Percentiles rank a stretch among this genome's conserved stretches.
Conservation (phyloP, 2,888 invertebrate genomes). For the Dastarcus helophoroides region DNA sequence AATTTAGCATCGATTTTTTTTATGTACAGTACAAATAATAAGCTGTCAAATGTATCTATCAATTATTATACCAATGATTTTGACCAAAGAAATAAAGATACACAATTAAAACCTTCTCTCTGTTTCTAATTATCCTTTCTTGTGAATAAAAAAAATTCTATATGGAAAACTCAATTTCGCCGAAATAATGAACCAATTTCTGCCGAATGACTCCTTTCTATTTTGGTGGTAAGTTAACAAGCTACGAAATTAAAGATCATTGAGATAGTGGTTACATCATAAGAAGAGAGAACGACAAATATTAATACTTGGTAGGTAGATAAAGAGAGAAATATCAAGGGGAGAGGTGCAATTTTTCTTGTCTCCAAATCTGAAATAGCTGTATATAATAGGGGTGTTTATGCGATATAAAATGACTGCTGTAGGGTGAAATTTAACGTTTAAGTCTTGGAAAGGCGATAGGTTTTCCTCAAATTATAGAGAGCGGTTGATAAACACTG, state of each 20-base stretch:
- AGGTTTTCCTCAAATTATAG: no score
- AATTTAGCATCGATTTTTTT: constrained; percentile 22
- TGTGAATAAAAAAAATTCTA: not conserved
- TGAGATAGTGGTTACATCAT: constrained; percentile 49
- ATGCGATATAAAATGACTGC: constrained; percentile 29
- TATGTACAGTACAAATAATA: constrained; percentile 29
- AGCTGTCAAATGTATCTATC: constrained; percentile 18
- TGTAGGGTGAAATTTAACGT: constrained; percentile 18
- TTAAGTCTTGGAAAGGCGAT: no score
- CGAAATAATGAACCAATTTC: no score
- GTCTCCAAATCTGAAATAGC: constrained; percentile 33
- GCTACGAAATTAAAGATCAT: constrained; percentile 50
- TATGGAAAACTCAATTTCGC: no score
- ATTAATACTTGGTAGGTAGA: constrained; percentile 27
- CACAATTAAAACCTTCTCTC: constrained; percentile 13
- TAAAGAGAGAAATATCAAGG: constrained; percentile 21
- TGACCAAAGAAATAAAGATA: constrained; percentile 54
- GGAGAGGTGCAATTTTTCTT: constrained; percentile 32
- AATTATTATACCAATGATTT: constrained; percentile 49
- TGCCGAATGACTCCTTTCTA: no score
- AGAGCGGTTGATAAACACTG: no score
- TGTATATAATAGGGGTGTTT: constrained; percentile 31
- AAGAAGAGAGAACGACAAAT: constrained; percentile 33
- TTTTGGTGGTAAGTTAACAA: constrained; percentile 33
- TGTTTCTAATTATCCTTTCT: constrained; percentile 9